Conservation (phyloP, 2,113 vertebrate species). For the Boleophthalmus pectinirostris region DNA sequence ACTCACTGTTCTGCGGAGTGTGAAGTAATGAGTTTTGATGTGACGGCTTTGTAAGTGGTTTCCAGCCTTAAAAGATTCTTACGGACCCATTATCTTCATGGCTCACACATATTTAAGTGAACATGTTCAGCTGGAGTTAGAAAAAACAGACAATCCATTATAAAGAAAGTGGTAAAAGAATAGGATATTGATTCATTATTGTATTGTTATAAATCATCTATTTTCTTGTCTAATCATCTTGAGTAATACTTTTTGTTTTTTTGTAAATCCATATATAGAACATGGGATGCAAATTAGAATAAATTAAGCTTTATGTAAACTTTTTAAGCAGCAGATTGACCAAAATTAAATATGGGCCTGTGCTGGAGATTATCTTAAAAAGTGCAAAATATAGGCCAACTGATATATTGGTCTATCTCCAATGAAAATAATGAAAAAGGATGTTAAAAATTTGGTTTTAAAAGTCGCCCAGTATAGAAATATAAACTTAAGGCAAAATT, state of each 20-base stretch:
- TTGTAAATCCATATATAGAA: neutral
- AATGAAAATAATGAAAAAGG: no score
- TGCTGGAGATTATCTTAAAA: no score
- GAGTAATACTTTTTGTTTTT: neutral
- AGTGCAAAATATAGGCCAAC: no score
- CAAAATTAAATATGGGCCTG: no score
- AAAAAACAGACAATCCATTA: neutral
- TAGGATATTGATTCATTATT: neutral
- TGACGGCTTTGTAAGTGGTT: slow-evolving; percentile 1
- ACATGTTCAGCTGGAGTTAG: neutral
- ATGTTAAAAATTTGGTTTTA: no score
- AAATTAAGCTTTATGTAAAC: no score
- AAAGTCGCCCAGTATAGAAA: no score
- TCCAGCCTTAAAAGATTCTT: neutral
- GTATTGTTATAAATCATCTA: neutral
- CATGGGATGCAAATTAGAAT: neutral
- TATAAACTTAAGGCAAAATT: no score
- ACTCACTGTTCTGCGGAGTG: slow-evolving; percentile 5
- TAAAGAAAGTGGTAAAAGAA: neutral
- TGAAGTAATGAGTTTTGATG: slow-evolving; percentile 13
- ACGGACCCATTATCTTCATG: neutral
- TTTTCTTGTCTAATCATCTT: neutral
- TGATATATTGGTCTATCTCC: no score
- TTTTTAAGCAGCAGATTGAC: no score
- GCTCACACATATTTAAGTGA: neutral